Evolutionary conservation across 2,888 invertebrate genomes (phyloP).

Genomic region (Apoderus coryli): DNA sequence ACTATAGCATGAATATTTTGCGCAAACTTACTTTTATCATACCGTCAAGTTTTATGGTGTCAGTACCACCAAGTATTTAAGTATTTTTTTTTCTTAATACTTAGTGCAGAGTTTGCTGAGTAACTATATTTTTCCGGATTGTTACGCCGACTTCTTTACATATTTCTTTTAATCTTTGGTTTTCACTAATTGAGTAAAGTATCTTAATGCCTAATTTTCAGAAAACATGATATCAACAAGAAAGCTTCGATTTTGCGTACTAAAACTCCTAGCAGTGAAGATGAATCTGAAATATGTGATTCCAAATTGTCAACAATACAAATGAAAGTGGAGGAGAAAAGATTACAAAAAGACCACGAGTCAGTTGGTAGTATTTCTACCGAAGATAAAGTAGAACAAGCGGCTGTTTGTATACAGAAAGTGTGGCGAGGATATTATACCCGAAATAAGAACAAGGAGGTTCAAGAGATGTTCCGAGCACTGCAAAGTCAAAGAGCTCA

Average conservation of each 20-base stretch:
- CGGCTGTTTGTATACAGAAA: conserved; percentile 71
- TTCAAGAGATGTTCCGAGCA: conserved; percentile 46
- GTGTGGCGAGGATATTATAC: conserved; percentile 76
- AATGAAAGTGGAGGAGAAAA: conserved; percentile 40
- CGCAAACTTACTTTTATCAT: too few relatives aligned
- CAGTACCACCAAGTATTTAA: too few relatives aligned
- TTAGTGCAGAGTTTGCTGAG: too few relatives aligned
- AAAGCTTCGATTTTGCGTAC: conserved; percentile 25
- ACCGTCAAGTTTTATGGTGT: too few relatives aligned
- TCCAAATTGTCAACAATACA: conserved; percentile 52
- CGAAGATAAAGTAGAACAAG: conserved; percentile 33
- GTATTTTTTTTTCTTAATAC: too few relatives aligned
- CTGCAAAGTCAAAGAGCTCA: conserved; percentile 65
- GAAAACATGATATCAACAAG: conserved; percentile 18
- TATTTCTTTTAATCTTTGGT: too few relatives aligned
- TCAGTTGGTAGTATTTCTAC: conserved; percentile 21
- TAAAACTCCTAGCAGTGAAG: conserved; percentile 38
- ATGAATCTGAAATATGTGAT: conserved; percentile 51
- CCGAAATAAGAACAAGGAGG: conserved; percentile 55
- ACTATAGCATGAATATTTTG: too few relatives aligned
- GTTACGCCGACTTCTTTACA: too few relatives aligned
- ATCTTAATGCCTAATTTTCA: conserved; percentile 11
- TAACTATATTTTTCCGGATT: too few relatives aligned
- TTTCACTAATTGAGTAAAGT: too few relatives aligned
- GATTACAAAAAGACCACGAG: conserved; percentile 22